phyloP scores from a whole-genome alignment of 2,797 vertebrate species.

The Aselliscus stoliczkanus region DNA sequence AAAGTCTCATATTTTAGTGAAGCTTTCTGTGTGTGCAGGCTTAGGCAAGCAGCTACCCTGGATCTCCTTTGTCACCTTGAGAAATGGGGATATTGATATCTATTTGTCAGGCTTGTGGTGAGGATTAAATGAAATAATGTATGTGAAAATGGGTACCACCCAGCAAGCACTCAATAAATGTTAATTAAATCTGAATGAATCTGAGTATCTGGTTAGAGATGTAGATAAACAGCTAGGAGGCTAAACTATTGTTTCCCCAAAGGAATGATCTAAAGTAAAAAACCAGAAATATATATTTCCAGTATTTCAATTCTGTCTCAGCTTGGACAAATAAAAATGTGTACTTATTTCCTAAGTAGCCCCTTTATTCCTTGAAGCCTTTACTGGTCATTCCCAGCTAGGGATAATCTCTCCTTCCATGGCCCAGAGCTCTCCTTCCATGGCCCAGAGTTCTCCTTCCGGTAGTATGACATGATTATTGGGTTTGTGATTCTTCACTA shows the following conservation, averaged over 20 bases:
- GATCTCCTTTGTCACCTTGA: neutral
- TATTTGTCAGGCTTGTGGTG: neutral
- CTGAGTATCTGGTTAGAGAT: neutral
- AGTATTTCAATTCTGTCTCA: neutral
- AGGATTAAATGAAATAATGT: neutral
- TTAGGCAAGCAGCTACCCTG: neutral
- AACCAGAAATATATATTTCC: neutral
- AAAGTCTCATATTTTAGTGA: neutral
- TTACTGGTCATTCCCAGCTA: neutral
- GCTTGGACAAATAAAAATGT: neutral
- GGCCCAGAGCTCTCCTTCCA: neutral
- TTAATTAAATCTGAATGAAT: conserved; percentile 2
- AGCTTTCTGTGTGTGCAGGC: neutral
- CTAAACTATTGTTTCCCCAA: neutral
- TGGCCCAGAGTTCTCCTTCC: neutral
- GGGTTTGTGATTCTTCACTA: neutral
- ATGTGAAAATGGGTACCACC: neutral
- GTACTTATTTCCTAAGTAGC: neutral
- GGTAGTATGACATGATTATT: neutral
- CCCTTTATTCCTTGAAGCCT: neutral
- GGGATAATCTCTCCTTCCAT: neutral
- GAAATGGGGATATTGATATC: neutral
- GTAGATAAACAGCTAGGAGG: neutral
- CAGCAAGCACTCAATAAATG: neutral
- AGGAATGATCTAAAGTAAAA: neutral